Conservation (phyloP, 2,888 invertebrate genomes). For the Ichneumon xanthorius region DNA sequence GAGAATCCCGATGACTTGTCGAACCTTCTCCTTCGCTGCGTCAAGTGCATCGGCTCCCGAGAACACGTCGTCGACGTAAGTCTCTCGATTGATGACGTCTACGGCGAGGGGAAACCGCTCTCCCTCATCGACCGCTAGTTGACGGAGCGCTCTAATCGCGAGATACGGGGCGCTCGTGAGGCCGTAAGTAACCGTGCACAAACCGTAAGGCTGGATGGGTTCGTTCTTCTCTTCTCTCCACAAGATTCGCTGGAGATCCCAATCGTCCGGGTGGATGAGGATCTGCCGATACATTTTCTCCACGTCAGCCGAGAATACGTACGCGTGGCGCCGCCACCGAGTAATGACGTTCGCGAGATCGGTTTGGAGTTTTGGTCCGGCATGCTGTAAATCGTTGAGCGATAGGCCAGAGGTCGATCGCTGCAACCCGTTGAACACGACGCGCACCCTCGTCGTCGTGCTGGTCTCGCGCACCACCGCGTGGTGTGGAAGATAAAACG, state of each 20-base stretch:
- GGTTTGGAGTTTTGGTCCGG: conserved; percentile 78
- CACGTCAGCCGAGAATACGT: conserved; percentile 80
- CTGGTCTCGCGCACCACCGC: conserved; percentile 74
- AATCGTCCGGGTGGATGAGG: conserved; percentile 69
- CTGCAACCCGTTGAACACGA: conserved; percentile 78
- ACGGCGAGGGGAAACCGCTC: conserved; percentile 29
- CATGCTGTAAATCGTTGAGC: conserved; percentile 77
- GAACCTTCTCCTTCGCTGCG: not conserved
- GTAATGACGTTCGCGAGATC: conserved; percentile 76
- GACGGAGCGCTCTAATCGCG: too few species aligned
- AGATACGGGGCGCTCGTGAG: too few species aligned
- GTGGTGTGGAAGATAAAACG: conserved; percentile 11
- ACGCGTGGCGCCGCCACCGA: conserved; percentile 73
- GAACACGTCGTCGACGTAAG: conserved; percentile 11
- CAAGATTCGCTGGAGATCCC: conserved; percentile 77
- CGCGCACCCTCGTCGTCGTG: conserved; percentile 58
- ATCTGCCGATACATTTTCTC: conserved; percentile 81
- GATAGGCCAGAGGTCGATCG: conserved; percentile 63
- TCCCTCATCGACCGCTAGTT: conserved; percentile 21
- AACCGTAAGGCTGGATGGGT: conserved; percentile 35
- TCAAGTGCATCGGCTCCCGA: not conserved
- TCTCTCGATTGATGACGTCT: not conserved
- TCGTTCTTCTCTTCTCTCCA: conserved; percentile 72
- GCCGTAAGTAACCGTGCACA: not conserved
- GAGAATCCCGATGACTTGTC: not conserved